Percentiles rank a stretch among this genome's conserved stretches.
phyloP scores from a whole-genome alignment of 2,113 vertebrate genomes.

The Channa argus region DNA sequence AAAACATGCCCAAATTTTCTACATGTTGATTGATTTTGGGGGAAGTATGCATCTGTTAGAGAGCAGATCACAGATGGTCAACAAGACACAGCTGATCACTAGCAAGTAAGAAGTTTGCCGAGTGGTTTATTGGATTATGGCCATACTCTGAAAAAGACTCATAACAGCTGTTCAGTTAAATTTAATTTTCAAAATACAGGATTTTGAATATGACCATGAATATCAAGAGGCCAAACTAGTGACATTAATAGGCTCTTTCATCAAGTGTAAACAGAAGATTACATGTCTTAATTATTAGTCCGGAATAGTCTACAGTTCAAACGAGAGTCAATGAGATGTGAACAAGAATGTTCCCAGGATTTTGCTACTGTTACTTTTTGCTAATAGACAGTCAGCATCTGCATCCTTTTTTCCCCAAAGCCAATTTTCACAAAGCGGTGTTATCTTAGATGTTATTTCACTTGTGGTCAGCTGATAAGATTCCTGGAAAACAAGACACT shows the following conservation, averaged over 20 bases:
- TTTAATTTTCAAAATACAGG: slow-evolving; percentile 38
- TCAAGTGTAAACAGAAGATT: background rate
- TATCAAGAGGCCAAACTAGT: background rate
- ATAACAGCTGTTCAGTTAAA: slow-evolving; percentile 52
- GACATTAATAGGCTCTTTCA: background rate
- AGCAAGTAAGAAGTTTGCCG: slow-evolving; percentile 19
- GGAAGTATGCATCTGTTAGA: background rate
- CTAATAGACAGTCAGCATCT: slow-evolving; percentile 4
- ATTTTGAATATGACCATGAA: slow-evolving; percentile 6
- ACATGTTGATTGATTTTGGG: background rate
- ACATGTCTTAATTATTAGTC: background rate
- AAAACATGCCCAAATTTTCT: background rate
- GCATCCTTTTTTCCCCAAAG: slow-evolving; percentile 3
- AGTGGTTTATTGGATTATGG: slow-evolving; percentile 51
- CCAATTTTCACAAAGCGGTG: slow-evolving; percentile 1
- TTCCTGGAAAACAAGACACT: background rate
- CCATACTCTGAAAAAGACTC: slow-evolving; percentile 43
- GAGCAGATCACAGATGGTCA: slow-evolving; percentile 56
- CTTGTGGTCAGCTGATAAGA: background rate
- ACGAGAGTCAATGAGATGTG: background rate
- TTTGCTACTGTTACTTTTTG: background rate
- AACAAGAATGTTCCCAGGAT: background rate
- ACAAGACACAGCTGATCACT: slow-evolving; percentile 41
- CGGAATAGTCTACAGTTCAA: background rate
- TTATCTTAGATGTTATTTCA: slow-evolving; percentile 10